Evolutionary conservation across 2,797 vertebrate species (phyloP).

Genomic region (Chaunax sp.): DNA sequence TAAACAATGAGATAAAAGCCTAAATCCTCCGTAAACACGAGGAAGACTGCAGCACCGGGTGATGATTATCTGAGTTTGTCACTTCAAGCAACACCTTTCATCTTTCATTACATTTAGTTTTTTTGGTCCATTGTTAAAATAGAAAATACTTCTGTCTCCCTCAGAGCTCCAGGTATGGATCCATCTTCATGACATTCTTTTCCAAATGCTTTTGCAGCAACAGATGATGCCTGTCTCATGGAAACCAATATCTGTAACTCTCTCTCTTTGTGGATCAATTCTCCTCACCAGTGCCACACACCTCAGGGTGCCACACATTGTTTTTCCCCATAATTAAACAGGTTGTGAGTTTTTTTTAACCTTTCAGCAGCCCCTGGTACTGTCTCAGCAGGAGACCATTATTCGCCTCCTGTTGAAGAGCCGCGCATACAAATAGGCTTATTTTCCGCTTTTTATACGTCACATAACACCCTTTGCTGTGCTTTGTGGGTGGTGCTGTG

Average conservation of each 20-base stretch:
- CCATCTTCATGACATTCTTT: conserved; percentile 10
- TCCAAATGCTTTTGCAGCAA: background rate
- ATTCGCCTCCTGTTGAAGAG: conserved; percentile 38
- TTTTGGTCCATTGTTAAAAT: background rate
- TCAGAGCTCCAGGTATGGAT: background rate
- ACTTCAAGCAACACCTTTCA: background rate
- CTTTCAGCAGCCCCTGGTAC: conserved; percentile 24
- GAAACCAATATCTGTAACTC: conserved; percentile 14
- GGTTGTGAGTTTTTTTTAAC: conserved; percentile 4
- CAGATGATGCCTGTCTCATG: conserved; percentile 6
- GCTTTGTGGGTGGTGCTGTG: conserved; percentile 10
- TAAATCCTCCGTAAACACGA: background rate
- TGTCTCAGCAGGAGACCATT: conserved; percentile 39
- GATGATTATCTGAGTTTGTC: background rate
- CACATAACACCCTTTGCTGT: background rate
- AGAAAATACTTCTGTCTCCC: background rate
- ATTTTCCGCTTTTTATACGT: conserved; percentile 64
- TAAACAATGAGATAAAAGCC: background rate
- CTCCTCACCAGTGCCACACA: conserved; percentile 12
- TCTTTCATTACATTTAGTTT: background rate
- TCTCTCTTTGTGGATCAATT: conserved; percentile 28
- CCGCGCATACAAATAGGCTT: conserved; percentile 65
- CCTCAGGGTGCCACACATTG: conserved; percentile 18
- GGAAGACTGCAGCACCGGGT: background rate
- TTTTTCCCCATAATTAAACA: conserved; percentile 34